Evolutionary conservation across 2,113 vertebrate species (phyloP).

Genomic region (Phyllostomus discolor): DNA sequence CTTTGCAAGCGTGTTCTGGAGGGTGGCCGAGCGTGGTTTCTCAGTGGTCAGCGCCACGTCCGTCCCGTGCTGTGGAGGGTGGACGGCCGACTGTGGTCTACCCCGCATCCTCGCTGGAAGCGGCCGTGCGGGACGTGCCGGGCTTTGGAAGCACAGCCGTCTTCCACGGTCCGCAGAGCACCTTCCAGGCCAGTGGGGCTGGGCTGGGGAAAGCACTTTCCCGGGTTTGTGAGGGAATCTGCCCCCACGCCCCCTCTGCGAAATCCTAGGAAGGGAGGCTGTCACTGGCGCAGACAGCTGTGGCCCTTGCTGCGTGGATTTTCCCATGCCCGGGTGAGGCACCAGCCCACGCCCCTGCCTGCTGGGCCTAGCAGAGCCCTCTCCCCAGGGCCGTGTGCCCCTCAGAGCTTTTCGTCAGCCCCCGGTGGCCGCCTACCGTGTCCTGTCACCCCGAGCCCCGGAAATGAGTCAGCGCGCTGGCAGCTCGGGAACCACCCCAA

Average conservation of each 20-base stretch:
- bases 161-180: background rate
- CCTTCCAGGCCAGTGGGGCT: background rate
- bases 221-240: background rate
- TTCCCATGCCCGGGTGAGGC: background rate
- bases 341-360: background rate
- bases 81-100: no score
- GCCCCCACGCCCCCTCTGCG: background rate
- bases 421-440: background rate
- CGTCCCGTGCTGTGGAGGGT: fast-evolving
- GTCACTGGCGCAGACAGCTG: background rate
- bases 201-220: background rate
- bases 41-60: background rate
- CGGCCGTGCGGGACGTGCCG: background rate
- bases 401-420: background rate
- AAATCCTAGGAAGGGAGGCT: background rate
- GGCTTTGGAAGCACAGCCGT: background rate
- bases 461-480: background rate
- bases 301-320: background rate
- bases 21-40: background rate
- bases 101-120: background rate
- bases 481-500: background rate
- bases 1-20: background rate
- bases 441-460: background rate
- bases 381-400: background rate
- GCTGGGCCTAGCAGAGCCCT: background rate